Percentiles rank a stretch among this genome's conserved stretches.
These are phyloP conservation scores for Germaria angustata DNA, from an alignment of 2,888 invertebrate genomes.

Conservation along the genomic window DNA sequence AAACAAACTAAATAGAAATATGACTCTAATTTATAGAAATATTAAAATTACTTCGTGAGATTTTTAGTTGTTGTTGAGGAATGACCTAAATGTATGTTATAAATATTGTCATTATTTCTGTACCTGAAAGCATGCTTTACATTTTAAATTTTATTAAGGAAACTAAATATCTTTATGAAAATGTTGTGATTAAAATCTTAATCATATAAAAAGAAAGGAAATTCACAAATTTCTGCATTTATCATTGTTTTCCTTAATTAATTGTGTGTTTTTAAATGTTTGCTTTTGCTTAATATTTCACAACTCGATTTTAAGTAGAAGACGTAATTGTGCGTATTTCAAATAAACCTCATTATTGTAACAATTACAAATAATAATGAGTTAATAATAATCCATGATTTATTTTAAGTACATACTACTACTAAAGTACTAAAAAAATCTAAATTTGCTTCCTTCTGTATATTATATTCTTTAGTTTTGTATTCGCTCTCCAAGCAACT, in stretches of 20 bases:
- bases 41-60: not conserved
- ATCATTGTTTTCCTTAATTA: no score
- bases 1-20: not conserved
- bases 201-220: no score
- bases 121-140: slow-evolving; percentile 33
- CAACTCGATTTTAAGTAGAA: not conserved
- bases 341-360: not conserved
- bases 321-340: not conserved
- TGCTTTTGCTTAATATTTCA: slow-evolving; percentile 5
- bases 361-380: no score
- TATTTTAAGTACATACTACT: not conserved
- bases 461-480: not conserved
- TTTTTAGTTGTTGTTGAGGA: not conserved
- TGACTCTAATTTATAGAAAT: not conserved
- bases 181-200: no score
- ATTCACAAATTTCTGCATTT: no score
- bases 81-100: slow-evolving; percentile 3
- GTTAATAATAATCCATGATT: no score
- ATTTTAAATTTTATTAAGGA: not conserved
- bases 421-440: not conserved
- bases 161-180: no score
- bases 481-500: slow-evolving; percentile 5
- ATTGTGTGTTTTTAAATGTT: not conserved
- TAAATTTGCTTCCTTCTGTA: not conserved
- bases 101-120: not conserved